These are phyloP conservation scores for Fulmarus glacialis DNA, from an alignment of 2,113 vertebrate species.

Conservation along the genomic window DNA sequence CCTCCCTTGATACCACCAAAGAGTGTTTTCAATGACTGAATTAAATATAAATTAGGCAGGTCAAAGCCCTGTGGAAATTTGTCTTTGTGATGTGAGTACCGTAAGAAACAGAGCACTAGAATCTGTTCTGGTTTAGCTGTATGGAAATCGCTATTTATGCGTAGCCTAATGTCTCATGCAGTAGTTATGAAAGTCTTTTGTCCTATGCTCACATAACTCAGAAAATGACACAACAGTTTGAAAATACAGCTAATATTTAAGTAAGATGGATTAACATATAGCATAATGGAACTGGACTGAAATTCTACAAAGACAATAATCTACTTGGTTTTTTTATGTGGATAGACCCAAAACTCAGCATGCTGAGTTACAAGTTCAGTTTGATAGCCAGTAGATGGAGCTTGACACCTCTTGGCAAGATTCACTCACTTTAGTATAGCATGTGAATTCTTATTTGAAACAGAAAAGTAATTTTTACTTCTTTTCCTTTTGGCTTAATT, in stretches of 20 bases:
- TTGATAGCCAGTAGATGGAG: constrained; percentile 50
- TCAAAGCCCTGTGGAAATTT: not conserved
- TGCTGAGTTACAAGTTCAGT: not conserved
- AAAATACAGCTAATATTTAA: not conserved
- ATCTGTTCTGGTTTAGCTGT: not conserved
- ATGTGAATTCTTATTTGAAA: not conserved
- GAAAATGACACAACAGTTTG: not conserved
- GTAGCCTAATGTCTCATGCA: not conserved
- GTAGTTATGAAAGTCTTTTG: not conserved
- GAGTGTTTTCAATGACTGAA: not conserved
- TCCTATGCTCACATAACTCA: not conserved
- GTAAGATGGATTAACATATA: not conserved
- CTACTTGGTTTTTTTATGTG: not conserved
- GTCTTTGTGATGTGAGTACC: not conserved
- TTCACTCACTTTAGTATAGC: not conserved
- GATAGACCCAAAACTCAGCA: not conserved
- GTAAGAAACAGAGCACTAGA: not conserved
- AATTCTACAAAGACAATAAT: not conserved
- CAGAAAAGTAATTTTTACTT: not conserved
- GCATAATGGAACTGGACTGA: not conserved
- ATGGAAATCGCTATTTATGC: not conserved
- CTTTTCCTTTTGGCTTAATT: not conserved
- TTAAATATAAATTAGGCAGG: not conserved
- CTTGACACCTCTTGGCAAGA: not conserved
- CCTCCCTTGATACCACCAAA: not conserved